phyloP scores from a whole-genome alignment of 2,888 invertebrate species.

The Agonopterix arenella region DNA sequence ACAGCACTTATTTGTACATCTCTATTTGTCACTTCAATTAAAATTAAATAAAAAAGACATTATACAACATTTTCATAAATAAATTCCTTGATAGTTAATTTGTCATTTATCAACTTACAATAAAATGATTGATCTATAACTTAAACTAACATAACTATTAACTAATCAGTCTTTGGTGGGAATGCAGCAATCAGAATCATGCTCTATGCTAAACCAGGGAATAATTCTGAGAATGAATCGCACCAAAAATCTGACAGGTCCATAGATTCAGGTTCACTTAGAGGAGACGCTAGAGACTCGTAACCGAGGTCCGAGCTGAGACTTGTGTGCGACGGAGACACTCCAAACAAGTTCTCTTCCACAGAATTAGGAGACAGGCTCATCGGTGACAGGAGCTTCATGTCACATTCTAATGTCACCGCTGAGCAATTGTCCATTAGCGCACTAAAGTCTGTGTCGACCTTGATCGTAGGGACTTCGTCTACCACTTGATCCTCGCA shows the following conservation, averaged over 20 bases:
- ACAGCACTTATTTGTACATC: conserved; percentile 48
- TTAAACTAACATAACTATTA: conserved; percentile 28
- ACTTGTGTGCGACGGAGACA: conserved; percentile 62
- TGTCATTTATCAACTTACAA: conserved; percentile 32
- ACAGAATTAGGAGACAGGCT: conserved; percentile 49
- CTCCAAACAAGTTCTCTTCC: conserved; percentile 48
- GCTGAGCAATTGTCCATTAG: conserved; percentile 40
- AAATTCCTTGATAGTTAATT: conserved; percentile 21
- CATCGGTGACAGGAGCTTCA: conserved; percentile 67
- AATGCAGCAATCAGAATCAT: conserved; percentile 32
- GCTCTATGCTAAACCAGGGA: conserved; percentile 81
- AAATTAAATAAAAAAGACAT: conserved; percentile 6
- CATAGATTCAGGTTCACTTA: conserved; percentile 65
- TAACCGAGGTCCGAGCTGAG: conserved; percentile 67
- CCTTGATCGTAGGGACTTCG: conserved; percentile 35
- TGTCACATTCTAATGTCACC: conserved; percentile 51
- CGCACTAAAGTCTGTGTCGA: conserved; percentile 44
- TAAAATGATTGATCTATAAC: conserved; percentile 23
- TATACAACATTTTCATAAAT: conserved; percentile 15
- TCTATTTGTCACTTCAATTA: conserved; percentile 21
- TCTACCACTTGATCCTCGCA: conserved; percentile 74
- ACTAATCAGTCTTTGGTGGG: conserved; percentile 71
- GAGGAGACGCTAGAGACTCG: conserved; percentile 66
- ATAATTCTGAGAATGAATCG: conserved; percentile 85
- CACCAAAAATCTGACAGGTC: conserved; percentile 83